phyloP scores from a whole-genome alignment of 2,113 vertebrate species.

The Hippocampus barbouri region DNA sequence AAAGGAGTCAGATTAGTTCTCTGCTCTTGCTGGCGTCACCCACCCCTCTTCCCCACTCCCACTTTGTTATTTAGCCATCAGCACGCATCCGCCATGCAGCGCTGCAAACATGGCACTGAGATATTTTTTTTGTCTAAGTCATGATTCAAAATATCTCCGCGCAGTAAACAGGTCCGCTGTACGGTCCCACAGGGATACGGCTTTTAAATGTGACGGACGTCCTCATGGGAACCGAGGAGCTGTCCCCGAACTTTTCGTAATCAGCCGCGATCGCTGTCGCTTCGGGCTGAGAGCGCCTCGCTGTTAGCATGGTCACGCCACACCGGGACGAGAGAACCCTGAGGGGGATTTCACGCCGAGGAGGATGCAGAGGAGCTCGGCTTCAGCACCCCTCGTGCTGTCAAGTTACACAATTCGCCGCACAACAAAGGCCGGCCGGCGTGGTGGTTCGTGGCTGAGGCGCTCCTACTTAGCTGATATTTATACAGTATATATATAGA shows the following conservation, averaged over 20 bases:
- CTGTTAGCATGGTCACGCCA: neutral
- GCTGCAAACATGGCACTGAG: too few species aligned
- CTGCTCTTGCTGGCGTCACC: too few species aligned
- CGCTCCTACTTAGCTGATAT: neutral
- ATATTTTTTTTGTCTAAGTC: too few species aligned
- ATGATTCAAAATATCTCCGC: too few species aligned
- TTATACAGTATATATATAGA: too few species aligned
- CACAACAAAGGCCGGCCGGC: neutral
- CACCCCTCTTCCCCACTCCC: too few species aligned
- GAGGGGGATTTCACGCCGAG: neutral
- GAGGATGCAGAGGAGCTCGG: neutral
- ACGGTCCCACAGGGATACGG: too few species aligned
- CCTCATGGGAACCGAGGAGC: neutral
- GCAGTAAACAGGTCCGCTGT: too few species aligned
- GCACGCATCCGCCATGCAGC: too few species aligned
- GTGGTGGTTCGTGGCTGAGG: neutral
- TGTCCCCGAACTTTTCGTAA: neutral
- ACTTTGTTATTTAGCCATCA: too few species aligned
- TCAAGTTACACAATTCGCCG: neutral
- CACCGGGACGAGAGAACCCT: neutral
- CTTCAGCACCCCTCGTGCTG: neutral
- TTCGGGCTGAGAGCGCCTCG: neutral
- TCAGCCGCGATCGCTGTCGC: neutral
- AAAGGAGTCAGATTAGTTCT: too few species aligned
- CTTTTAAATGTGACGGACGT: neutral